Conservation (phyloP, 2,113 vertebrate genomes). For the Syngnathoides biaculeatus region DNA sequence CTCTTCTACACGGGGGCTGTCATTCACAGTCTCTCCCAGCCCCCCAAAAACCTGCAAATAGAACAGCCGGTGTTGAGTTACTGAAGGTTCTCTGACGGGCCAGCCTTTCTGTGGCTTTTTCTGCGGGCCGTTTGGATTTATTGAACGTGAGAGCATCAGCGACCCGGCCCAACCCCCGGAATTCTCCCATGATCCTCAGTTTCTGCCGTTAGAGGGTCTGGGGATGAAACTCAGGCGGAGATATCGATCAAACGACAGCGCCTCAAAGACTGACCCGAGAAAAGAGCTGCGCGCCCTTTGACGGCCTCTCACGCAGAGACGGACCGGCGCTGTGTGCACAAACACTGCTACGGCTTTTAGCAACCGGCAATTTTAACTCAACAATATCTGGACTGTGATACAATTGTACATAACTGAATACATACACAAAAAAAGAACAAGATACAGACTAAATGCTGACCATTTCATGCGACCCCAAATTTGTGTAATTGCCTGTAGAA, state of each 20-base stretch:
- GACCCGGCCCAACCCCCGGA: conserved; percentile 57
- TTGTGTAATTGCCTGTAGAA: too few relatives aligned
- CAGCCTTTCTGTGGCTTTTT: conserved; percentile 40
- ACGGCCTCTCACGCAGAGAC: conserved; percentile 37
- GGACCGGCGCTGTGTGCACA: conserved; percentile 17
- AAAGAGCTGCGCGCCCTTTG: conserved; percentile 64
- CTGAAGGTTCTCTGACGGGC: conserved; percentile 46
- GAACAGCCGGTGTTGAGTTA: conserved; percentile 53
- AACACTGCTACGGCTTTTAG: conserved; percentile 15
- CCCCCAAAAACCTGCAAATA: conserved; percentile 49
- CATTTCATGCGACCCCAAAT: too few relatives aligned
- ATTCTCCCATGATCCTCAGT: conserved; percentile 70
- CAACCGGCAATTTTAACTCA: background rate
- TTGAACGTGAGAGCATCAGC: conserved; percentile 73
- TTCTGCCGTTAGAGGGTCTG: conserved; percentile 90
- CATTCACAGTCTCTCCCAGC: conserved; percentile 62
- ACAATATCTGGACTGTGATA: too few relatives aligned
- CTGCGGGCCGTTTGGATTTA: conserved; percentile 71
- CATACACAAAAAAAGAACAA: too few relatives aligned
- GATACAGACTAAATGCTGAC: too few relatives aligned
- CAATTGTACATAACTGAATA: too few relatives aligned
- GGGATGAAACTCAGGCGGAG: conserved; percentile 92
- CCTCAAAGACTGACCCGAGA: conserved; percentile 83
- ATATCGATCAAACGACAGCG: conserved; percentile 90
- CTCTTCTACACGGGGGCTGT: conserved; percentile 63